Evolutionary conservation across 2,113 vertebrate genomes (phyloP).

Genomic region (Atherinomorus stipes): DNA sequence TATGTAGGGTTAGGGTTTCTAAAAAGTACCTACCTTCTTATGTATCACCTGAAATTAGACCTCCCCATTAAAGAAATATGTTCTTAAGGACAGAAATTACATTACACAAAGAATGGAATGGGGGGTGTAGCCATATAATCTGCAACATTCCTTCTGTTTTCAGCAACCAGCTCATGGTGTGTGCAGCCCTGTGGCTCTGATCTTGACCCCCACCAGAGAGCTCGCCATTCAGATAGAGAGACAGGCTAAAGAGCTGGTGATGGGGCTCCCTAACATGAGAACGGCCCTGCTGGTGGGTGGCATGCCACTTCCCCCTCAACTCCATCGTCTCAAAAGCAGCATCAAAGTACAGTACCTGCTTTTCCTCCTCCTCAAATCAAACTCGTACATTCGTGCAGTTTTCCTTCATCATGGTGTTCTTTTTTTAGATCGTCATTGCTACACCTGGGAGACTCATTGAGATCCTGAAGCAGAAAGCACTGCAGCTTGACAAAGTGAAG

Average conservation of each 20-base stretch:
- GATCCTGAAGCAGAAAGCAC: slow-evolving; percentile 90
- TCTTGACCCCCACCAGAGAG: slow-evolving; percentile 95
- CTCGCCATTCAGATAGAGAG: slow-evolving; percentile 95
- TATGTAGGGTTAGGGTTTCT: too few species aligned
- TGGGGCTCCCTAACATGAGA: slow-evolving; percentile 90
- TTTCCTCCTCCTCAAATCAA: neutral
- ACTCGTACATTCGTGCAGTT: neutral
- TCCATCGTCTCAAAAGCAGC: slow-evolving; percentile 89
- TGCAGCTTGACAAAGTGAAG: slow-evolving; percentile 84
- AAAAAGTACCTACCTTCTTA: too few species aligned
- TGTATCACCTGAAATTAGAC: too few species aligned
- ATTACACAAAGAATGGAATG: neutral
- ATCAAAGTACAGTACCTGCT: slow-evolving; percentile 87
- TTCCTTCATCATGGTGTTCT: neutral
- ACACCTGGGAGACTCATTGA: slow-evolving; percentile 95
- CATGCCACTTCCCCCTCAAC: slow-evolving; percentile 92
- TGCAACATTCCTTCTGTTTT: slow-evolving; percentile 9
- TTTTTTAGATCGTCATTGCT: slow-evolving; percentile 89
- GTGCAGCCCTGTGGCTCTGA: slow-evolving; percentile 81
- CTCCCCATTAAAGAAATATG: neutral
- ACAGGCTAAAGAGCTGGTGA: slow-evolving; percentile 92
- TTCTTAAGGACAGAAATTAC: neutral
- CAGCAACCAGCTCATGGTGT: slow-evolving; percentile 58
- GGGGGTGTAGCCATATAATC: neutral
- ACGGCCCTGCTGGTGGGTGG: slow-evolving; percentile 94